These are phyloP conservation scores for Hydra vulgaris DNA, from an alignment of 30 jellyfish, hydroid and myxozoan species.

Conservation along the genomic window DNA sequence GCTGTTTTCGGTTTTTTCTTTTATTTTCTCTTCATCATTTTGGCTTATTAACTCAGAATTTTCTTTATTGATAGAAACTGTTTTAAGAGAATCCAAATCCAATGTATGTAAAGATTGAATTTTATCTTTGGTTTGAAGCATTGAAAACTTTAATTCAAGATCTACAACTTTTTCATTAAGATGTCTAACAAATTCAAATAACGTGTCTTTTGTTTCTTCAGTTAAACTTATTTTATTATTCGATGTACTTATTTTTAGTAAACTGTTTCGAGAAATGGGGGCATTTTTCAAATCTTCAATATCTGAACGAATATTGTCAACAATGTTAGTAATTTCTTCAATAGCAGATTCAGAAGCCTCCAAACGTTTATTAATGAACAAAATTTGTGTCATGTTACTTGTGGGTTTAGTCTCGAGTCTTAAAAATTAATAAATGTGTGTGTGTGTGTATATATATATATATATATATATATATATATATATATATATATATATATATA, in stretches of 20 bases:
- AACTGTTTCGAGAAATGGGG: neutral
- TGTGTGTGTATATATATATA: too few species aligned
- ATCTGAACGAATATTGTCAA: constrained; percentile 47
- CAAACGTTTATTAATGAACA: constrained; percentile 54
- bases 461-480: too few species aligned
- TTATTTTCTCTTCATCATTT: neutral
- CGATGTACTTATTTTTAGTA: too few species aligned
- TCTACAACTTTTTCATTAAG: constrained; percentile 14
- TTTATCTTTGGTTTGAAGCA: constrained; percentile 26
- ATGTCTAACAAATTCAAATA: neutral
- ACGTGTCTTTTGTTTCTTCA: neutral
- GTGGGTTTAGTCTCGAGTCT: constrained; percentile 74
- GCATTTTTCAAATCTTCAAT: constrained; percentile 17
- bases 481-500: too few species aligned
- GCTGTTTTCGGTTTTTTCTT: neutral
- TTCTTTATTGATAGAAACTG: constrained; percentile 39
- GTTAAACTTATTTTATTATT: neutral
- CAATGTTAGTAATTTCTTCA: constrained; percentile 50
- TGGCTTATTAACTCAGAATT: neutral
- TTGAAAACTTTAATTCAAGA: constrained; percentile 16
- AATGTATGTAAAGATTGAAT: constrained; percentile 30
- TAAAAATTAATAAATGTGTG: too few species aligned
- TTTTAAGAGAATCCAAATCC: too few species aligned
- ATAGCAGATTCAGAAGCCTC: constrained; percentile 89
- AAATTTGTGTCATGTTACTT: constrained; percentile 80